A percentile compares a stretch with the other conserved stretches of the same genome.
Conservation (phyloP, 2,797 vertebrate genomes). For the Protonibea diacanthus region DNA sequence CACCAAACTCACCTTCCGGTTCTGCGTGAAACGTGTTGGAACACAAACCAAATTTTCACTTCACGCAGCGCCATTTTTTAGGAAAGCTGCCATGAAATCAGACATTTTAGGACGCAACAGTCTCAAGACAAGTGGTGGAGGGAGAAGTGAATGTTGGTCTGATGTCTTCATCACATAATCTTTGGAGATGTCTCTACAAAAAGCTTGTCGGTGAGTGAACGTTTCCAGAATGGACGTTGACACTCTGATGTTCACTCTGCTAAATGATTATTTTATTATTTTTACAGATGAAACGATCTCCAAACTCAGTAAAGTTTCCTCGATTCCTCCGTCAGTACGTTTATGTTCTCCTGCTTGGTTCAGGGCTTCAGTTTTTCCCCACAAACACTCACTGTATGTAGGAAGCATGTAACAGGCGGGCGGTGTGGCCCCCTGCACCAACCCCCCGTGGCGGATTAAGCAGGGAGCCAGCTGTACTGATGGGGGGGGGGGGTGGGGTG, state of each 20-base stretch:
- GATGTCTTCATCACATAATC: no score
- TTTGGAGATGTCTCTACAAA: background rate
- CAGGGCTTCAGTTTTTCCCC: background rate
- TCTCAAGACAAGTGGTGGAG: no score
- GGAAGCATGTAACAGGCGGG: slow-evolving; percentile 5
- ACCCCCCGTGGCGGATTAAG: slow-evolving; percentile 65
- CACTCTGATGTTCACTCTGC: no score
- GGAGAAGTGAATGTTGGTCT: no score
- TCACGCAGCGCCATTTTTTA: no score
- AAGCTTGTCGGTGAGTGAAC: no score
- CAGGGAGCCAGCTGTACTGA: slow-evolving; percentile 68
- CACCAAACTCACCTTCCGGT: no score
- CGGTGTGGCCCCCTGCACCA: slow-evolving; percentile 18
- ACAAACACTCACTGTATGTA: slow-evolving; percentile 19
- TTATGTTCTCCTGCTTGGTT: background rate
- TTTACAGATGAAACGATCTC: background rate
- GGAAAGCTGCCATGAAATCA: no score
- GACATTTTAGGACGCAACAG: no score
- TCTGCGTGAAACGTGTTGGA: no score
- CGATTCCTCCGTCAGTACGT: background rate
- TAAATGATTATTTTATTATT: background rate
- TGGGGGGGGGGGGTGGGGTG: slow-evolving; percentile 2
- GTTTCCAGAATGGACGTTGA: no score
- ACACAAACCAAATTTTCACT: no score
- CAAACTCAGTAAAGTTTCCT: background rate